phyloP scores from a whole-genome alignment of 2,888 invertebrate genomes.

The Sarcophaga carnaria region DNA sequence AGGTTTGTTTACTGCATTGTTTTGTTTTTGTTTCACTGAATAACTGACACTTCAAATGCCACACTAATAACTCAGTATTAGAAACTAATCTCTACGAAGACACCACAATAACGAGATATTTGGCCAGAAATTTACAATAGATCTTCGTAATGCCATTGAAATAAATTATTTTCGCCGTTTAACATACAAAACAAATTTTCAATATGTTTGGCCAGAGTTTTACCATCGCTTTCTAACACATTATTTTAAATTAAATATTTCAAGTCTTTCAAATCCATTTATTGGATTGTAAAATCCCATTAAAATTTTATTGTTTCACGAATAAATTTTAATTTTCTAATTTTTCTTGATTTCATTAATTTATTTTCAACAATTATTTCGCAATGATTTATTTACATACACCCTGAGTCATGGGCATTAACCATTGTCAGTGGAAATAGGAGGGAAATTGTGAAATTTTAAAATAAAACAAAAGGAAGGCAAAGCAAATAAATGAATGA shows the following conservation, averaged over 20 bases:
- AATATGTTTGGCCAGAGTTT: too few species aligned
- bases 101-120: too few species aligned
- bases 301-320: background rate
- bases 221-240: background rate
- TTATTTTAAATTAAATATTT: background rate
- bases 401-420: background rate
- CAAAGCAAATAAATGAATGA: background rate
- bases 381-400: conserved; percentile 1
- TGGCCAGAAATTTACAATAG: too few species aligned
- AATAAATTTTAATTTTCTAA: background rate
- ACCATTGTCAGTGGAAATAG: background rate
- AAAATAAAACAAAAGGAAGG: background rate
- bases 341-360: background rate
- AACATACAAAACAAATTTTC: too few species aligned
- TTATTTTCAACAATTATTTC: conserved; percentile 9
- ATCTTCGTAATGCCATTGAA: too few species aligned
- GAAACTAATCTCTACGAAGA: too few species aligned
- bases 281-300: background rate
- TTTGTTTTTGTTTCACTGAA: too few species aligned
- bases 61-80: too few species aligned
- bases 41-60: too few species aligned
- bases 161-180: too few species aligned
- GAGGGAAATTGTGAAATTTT: conserved; percentile 20
- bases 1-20: too few species aligned
- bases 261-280: background rate